A percentile compares a stretch with the other conserved stretches of the same genome.
Conservation (phyloP, 2,888 invertebrate species). For the Drosophila anomelani region DNA sequence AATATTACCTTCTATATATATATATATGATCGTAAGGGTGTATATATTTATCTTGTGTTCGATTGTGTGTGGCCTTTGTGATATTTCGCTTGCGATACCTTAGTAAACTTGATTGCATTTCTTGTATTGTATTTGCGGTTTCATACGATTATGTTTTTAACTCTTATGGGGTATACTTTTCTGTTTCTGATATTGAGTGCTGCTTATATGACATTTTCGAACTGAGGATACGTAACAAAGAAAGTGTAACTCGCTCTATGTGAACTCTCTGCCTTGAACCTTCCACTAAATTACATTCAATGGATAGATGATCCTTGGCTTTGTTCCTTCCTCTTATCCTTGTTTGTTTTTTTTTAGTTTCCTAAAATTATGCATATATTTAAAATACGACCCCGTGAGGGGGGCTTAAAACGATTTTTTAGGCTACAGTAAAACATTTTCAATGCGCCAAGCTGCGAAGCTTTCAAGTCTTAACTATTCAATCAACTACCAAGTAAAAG, state of each 20-base stretch:
- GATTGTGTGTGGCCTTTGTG: conserved; percentile 37
- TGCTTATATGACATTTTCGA: conserved; percentile 12
- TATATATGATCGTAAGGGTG: conserved; percentile 34
- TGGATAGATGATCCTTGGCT: conserved; percentile 23
- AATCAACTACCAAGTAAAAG: conserved; percentile 62
- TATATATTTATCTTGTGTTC: conserved; percentile 37
- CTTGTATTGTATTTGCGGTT: conserved; percentile 65
- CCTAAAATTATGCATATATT: conserved; percentile 41
- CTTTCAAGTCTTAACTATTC: conserved; percentile 71
- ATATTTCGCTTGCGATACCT: conserved; percentile 37
- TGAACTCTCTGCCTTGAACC: conserved; percentile 8
- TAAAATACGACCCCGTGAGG: conserved; percentile 19
- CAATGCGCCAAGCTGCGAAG: conserved; percentile 67
- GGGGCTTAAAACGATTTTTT: conserved; percentile 61
- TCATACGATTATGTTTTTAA: conserved; percentile 35
- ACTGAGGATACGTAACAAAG: conserved; percentile 26
- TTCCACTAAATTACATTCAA: conserved; percentile 25
- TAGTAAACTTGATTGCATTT: conserved; percentile 73
- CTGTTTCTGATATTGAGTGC: conserved; percentile 33
- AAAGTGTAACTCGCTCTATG: conserved; percentile 10
- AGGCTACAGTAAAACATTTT: conserved; percentile 80
- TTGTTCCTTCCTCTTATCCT: not conserved
- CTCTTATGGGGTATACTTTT: conserved; percentile 22
- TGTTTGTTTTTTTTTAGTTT: conserved; percentile 16
- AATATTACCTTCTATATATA: conserved; percentile 36